A percentile compares a stretch with the other conserved stretches of the same genome.
Conservation (phyloP, 2,797 vertebrate genomes). For the Tenualosa thibaudeaui region DNA sequence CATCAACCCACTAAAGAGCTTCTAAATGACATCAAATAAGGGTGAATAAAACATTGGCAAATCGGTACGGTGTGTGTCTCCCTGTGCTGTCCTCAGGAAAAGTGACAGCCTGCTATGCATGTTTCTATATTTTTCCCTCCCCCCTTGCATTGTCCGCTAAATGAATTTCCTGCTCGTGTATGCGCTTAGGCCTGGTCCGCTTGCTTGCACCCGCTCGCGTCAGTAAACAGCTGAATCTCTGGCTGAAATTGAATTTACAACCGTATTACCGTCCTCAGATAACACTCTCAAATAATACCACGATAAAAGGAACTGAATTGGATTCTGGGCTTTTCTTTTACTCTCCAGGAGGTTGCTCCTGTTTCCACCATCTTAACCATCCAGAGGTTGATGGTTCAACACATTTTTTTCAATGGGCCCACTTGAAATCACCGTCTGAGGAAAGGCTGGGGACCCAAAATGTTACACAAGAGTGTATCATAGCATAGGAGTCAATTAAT, state of each 20-base stretch:
- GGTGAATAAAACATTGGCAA: slow-evolving; percentile 79
- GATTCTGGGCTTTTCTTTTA: slow-evolving; percentile 75
- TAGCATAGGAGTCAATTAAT: too few species aligned
- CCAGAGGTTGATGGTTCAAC: background rate
- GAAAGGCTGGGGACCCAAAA: too few species aligned
- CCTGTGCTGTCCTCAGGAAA: slow-evolving; percentile 70
- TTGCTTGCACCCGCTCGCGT: slow-evolving; percentile 72
- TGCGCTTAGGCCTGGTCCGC: slow-evolving; percentile 56
- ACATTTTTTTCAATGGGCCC: background rate
- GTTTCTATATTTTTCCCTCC: slow-evolving; percentile 35
- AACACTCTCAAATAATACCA: slow-evolving; percentile 89
- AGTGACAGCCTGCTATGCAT: slow-evolving; percentile 62
- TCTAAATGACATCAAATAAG: slow-evolving; percentile 71
- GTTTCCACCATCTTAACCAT: background rate
- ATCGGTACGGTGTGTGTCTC: slow-evolving; percentile 27
- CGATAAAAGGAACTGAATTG: slow-evolving; percentile 97
- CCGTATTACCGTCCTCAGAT: slow-evolving; percentile 91
- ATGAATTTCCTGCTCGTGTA: slow-evolving; percentile 67
- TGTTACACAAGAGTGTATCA: too few species aligned
- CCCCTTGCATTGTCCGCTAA: slow-evolving; percentile 73
- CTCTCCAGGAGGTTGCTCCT: slow-evolving; percentile 53
- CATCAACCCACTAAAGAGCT: slow-evolving; percentile 65
- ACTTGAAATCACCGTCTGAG: background rate
- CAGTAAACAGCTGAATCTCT: slow-evolving; percentile 92
- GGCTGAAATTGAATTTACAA: slow-evolving; percentile 98